phyloP scores from a whole-genome alignment of 2,888 invertebrate genomes.

The Mythimna ferrago region DNA sequence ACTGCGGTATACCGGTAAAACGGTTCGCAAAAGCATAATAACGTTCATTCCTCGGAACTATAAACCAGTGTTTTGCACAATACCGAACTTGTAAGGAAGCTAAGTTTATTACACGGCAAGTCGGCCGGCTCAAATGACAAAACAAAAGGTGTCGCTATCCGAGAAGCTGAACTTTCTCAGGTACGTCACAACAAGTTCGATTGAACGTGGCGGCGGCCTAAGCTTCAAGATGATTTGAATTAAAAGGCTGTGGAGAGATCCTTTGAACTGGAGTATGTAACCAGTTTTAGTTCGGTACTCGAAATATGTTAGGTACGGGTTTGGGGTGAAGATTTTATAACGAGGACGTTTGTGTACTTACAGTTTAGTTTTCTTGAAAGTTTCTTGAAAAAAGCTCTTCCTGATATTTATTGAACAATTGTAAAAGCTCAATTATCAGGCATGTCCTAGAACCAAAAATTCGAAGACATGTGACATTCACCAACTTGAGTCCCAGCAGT shows the following conservation, averaged over 20 bases:
- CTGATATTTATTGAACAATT: too few species aligned
- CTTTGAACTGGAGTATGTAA: constrained; percentile 63
- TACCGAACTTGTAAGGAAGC: constrained; percentile 63
- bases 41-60: constrained; percentile 57
- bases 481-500: too few species aligned
- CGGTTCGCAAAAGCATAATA: constrained; percentile 50
- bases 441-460: too few species aligned
- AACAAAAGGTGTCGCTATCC: constrained; percentile 73
- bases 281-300: constrained; percentile 46
- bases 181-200: constrained; percentile 69
- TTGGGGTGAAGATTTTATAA: neutral
- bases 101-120: constrained; percentile 68
- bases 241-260: constrained; percentile 61
- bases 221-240: constrained; percentile 65
- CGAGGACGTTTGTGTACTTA: neutral
- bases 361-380: neutral
- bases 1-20: constrained; percentile 37
- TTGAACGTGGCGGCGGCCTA: constrained; percentile 63
- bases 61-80: constrained; percentile 57
- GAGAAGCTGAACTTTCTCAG: constrained; percentile 70
- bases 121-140: constrained; percentile 74
- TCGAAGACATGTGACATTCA: too few species aligned
- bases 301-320: constrained; percentile 18
- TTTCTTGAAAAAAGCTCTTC: neutral
- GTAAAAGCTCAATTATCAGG: too few species aligned